phyloP scores from a whole-genome alignment of 2,888 invertebrate genomes.

The Agrotis puta region DNA sequence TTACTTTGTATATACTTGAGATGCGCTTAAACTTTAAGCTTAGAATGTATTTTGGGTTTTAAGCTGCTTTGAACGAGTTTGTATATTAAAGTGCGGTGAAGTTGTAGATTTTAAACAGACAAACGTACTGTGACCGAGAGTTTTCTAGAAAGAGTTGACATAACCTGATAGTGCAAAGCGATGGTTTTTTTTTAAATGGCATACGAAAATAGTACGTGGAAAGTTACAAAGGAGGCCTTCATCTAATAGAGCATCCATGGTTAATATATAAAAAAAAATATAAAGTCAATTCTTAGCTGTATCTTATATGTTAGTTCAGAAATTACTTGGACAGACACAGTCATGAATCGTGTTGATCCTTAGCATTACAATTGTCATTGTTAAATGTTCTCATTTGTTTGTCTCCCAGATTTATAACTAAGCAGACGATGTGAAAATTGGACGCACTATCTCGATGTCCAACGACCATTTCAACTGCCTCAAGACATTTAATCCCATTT shows the following conservation, averaged over 20 bases:
- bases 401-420: conserved; percentile 4
- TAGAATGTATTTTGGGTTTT: conserved; percentile 3
- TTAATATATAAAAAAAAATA: no score
- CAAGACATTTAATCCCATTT: conserved; percentile 27
- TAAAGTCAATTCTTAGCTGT: no score
- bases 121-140: no score
- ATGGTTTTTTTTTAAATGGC: no score
- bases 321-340: neutral
- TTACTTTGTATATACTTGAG: conserved; percentile 35
- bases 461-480: conserved; percentile 10
- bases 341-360: neutral
- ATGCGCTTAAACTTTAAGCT: conserved; percentile 22
- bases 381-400: neutral
- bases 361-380: neutral
- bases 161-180: no score
- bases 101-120: neutral
- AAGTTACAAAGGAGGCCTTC: no score
- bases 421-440: neutral
- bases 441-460: neutral
- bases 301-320: neutral
- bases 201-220: no score
- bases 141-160: no score
- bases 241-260: no score
- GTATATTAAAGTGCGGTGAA: no score
- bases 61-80: neutral